Evolutionary conservation across 2,888 invertebrate species (phyloP).

Genomic region (Tuta absoluta): DNA sequence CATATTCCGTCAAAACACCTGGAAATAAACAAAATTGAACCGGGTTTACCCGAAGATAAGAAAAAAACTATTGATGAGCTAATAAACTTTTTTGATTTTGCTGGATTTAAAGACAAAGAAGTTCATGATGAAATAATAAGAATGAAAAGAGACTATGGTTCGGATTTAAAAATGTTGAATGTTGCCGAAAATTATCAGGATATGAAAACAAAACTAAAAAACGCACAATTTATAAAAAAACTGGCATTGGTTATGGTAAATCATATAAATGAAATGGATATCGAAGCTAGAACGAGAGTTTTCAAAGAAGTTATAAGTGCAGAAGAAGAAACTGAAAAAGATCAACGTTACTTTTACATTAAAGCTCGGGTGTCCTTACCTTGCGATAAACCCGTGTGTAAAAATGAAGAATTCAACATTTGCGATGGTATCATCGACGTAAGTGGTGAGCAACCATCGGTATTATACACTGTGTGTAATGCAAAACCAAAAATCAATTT

Average conservation of each 20-base stretch:
- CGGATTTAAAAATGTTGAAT: conserved; percentile 54
- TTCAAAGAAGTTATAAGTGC: conserved; percentile 58
- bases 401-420: conserved; percentile 59
- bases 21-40: conserved; percentile 23
- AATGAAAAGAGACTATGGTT: conserved; percentile 57
- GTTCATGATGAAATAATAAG: conserved; percentile 41
- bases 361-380: conserved; percentile 57
- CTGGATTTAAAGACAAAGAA: conserved; percentile 48
- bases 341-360: conserved; percentile 57
- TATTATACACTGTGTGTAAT: conserved; percentile 76
- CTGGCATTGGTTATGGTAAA: conserved; percentile 59
- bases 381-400: conserved; percentile 55
- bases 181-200: conserved; percentile 54
- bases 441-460: conserved; percentile 62
- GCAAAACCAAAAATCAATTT: conserved; percentile 49
- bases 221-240: conserved; percentile 55
- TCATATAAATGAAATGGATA: conserved; percentile 62
- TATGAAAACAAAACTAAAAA: conserved; percentile 55
- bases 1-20: neutral
- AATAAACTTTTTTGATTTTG: conserved; percentile 65
- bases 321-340: conserved; percentile 60
- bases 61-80: conserved; percentile 72
- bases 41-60: conserved; percentile 56
- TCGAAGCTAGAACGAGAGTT: conserved; percentile 52
- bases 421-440: conserved; percentile 79